phyloP scores from a whole-genome alignment of 2,888 invertebrate genomes.

The Tenthredo notha region DNA sequence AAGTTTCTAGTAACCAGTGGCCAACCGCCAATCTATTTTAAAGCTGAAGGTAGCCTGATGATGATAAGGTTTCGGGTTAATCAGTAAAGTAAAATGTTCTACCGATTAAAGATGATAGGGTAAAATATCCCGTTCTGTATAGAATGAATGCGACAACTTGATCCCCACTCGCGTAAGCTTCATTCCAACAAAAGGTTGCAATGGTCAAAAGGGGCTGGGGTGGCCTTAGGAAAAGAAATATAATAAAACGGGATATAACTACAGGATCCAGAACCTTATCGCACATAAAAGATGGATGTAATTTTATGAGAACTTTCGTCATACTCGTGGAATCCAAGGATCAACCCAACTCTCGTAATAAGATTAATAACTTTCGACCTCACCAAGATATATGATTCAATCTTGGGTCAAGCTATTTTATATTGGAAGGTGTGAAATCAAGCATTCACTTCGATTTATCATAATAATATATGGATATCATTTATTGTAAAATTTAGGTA shows the following conservation, averaged over 20 bases:
- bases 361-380: constrained; percentile 33
- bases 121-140: not conserved
- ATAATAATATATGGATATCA: not conserved
- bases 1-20: constrained; percentile 35
- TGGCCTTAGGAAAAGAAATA: constrained; percentile 2
- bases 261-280: constrained; percentile 15
- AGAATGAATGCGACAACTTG: not conserved
- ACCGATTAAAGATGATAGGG: constrained; percentile 14
- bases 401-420: constrained; percentile 15
- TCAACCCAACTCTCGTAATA: not conserved
- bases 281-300: constrained; percentile 7
- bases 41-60: constrained; percentile 23
- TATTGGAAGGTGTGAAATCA: not conserved
- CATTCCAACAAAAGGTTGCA: not conserved
- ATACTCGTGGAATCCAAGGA: constrained; percentile 6
- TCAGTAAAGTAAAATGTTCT: constrained; percentile 21
- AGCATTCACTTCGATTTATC: not conserved
- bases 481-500: not conserved
- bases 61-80: constrained; percentile 37
- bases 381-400: not conserved
- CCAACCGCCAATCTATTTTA: constrained; percentile 14
- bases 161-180: not conserved
- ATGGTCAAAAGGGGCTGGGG: not conserved
- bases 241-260: constrained; percentile 16
- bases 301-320: constrained; percentile 39